phyloP scores from a whole-genome alignment of 2,888 invertebrate genomes.

The Cerceris rybyensis region DNA sequence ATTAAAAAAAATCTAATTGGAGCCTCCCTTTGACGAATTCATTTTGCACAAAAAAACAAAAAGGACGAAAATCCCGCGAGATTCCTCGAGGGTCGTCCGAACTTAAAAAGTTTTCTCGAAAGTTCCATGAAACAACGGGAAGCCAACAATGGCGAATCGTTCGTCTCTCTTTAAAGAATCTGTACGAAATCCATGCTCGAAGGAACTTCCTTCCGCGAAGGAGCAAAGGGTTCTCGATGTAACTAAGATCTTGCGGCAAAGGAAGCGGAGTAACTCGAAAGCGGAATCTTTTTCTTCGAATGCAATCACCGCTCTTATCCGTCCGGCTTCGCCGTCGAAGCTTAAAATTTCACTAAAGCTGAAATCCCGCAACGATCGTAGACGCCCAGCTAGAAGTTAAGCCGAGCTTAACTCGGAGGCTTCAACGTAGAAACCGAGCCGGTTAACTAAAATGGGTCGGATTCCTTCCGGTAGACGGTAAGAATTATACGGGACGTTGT shows the following conservation, averaged over 20 bases:
- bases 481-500: conserved; percentile 4
- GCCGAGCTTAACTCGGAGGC: conserved; percentile 43
- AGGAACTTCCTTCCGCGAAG: neutral
- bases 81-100: no score
- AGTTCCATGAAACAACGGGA: no score
- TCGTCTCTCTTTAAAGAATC: neutral
- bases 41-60: no score
- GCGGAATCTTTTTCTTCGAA: neutral
- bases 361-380: conserved; percentile 51
- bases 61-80: no score
- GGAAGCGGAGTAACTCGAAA: neutral
- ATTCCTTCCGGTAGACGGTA: conserved; percentile 4
- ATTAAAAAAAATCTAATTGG: no score
- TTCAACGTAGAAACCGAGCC: conserved; percentile 25
- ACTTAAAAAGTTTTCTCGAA: no score
- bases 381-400: conserved; percentile 39
- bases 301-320: conserved; percentile 44
- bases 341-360: conserved; percentile 53
- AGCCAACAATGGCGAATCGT: no score
- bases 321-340: conserved; percentile 26
- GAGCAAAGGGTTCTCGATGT: neutral
- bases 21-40: no score
- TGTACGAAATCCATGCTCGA: neutral
- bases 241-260: neutral
- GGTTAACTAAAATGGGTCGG: conserved; percentile 16